phyloP scores from a whole-genome alignment of 1,140 invertebrate genomes.

The Muscidifurax raptorellus region DNA sequence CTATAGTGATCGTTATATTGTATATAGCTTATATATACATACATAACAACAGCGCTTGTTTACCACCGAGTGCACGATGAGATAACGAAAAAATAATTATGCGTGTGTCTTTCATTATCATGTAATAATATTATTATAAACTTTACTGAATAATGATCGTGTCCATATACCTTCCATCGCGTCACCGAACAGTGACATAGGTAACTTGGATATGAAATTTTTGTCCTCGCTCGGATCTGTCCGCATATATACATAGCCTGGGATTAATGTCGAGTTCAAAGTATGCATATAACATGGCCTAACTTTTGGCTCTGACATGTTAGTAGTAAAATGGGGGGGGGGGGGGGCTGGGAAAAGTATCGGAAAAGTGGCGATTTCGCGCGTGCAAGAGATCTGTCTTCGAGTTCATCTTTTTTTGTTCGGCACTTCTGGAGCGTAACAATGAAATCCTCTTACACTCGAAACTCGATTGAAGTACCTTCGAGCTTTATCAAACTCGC shows the following conservation, averaged over 20 bases:
- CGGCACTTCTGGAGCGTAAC: not conserved
- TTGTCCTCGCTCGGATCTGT: constrained; percentile 57
- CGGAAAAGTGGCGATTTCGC: constrained; percentile 46
- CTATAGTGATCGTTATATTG: no score
- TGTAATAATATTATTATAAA: not conserved
- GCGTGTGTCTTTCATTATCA: no score
- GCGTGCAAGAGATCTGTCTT: constrained; percentile 64
- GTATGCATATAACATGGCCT: constrained; percentile 53
- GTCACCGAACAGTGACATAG: constrained; percentile 62
- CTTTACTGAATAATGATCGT: constrained; percentile 21
- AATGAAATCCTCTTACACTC: constrained; percentile 10
- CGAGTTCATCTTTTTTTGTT: constrained; percentile 5
- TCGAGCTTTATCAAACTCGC: constrained; percentile 16
- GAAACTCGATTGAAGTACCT: not conserved
- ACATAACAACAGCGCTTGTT: no score
- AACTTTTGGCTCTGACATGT: not conserved
- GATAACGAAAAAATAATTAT: no score
- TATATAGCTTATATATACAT: no score
- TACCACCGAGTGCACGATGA: no score
- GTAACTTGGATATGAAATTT: constrained; percentile 57
- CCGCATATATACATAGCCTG: constrained; percentile 59
- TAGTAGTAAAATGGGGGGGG: not conserved
- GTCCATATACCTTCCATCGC: constrained; percentile 61
- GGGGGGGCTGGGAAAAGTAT: not conserved
- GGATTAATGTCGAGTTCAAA: constrained; percentile 72